These are phyloP conservation scores for Heliconius nattereri DNA, from an alignment of 1,140 invertebrate genomes.

Conservation along the genomic window DNA sequence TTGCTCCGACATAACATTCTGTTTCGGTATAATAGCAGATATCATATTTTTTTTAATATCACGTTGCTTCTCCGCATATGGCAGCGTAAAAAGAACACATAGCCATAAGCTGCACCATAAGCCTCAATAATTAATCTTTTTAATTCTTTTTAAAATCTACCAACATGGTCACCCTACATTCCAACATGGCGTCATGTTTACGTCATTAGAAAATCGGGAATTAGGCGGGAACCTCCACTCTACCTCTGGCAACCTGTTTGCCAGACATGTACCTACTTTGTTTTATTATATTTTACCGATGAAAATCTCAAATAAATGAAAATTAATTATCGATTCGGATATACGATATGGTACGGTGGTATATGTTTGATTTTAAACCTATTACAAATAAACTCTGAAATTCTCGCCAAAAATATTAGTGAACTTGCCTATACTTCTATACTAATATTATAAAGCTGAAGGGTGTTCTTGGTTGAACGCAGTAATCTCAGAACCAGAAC, in stretches of 20 bases:
- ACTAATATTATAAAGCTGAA: no score
- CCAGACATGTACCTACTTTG: constrained; percentile 12
- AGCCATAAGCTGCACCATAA: no score
- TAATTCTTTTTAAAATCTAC: neutral
- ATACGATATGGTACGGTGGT: neutral
- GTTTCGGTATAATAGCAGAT: no score
- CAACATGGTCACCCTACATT: constrained; percentile 24
- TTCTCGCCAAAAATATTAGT: no score
- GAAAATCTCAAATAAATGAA: neutral
- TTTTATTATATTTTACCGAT: constrained; percentile 5
- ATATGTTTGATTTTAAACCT: neutral
- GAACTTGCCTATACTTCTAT: no score
- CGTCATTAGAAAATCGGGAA: constrained; percentile 39
- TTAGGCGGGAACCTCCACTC: constrained; percentile 24
- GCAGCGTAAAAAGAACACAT: no score
- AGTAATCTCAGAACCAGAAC: no score
- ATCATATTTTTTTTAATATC: no score
- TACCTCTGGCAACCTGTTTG: constrained; percentile 22
- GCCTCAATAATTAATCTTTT: neutral
- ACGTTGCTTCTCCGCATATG: neutral
- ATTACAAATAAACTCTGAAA: neutral
- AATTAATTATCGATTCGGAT: neutral
- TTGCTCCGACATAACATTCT: no score
- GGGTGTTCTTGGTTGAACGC: no score
- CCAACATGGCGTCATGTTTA: constrained; percentile 39